Evolutionary conservation across 2,888 invertebrate genomes (phyloP).

Genomic region (Hirtodrosophila duncani): DNA sequence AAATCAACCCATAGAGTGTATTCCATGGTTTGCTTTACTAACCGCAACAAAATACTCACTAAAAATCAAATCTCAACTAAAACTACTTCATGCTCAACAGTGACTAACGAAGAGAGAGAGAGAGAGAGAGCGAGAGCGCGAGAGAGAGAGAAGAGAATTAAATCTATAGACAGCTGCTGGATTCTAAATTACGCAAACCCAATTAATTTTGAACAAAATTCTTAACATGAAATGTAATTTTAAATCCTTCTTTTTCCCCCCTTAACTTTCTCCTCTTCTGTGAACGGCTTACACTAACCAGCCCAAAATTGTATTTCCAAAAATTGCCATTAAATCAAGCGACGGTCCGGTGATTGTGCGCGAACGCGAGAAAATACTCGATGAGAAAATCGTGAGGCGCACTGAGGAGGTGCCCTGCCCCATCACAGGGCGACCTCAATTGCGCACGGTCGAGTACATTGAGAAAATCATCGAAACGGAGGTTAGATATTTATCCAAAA

Average conservation of each 20-base stretch:
- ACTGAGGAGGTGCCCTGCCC: constrained; percentile 94
- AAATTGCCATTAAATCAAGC: constrained; percentile 91
- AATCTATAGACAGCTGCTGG: too few species aligned
- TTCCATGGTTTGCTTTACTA: constrained; percentile 64
- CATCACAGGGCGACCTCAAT: constrained; percentile 89
- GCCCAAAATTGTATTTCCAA: constrained; percentile 83
- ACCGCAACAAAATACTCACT: constrained; percentile 54
- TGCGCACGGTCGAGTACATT: constrained; percentile 94
- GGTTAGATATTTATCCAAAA: constrained; percentile 81
- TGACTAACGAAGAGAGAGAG: constrained; percentile 36
- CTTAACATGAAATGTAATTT: neutral
- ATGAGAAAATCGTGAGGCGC: constrained; percentile 90
- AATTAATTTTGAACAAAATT: neutral
- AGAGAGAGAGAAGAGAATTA: too few species aligned
- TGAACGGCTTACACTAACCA: constrained; percentile 28
- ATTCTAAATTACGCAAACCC: too few species aligned
- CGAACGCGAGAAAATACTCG: constrained; percentile 93
- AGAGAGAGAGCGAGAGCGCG: constrained; percentile 6
- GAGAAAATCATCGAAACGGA: constrained; percentile 97
- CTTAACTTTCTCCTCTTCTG: constrained; percentile 26
- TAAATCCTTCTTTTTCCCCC: constrained; percentile 1
- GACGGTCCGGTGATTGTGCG: constrained; percentile 90
- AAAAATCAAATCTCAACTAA: constrained; percentile 22
- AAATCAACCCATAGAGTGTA: constrained; percentile 43
- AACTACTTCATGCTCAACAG: constrained; percentile 28